Evolutionary conservation across 2,888 invertebrate genomes (phyloP).

Genomic region (Apantesis nais): DNA sequence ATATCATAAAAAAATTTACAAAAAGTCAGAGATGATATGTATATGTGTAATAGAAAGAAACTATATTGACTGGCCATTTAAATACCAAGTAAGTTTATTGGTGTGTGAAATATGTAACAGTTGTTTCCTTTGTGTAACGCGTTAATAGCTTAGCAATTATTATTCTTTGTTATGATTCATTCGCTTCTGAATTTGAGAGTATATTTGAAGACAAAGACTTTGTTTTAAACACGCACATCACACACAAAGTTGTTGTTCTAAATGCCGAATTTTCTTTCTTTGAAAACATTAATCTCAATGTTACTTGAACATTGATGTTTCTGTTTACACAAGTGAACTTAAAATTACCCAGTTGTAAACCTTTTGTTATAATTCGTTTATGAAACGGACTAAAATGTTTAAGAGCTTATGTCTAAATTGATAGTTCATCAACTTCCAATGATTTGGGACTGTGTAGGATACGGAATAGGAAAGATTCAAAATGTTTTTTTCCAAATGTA

Average conservation of each 20-base stretch:
- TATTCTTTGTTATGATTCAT: neutral
- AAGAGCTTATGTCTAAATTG: neutral
- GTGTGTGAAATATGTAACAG: neutral
- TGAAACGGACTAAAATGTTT: neutral
- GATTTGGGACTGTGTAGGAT: too few relatives aligned
- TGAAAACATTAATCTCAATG: neutral
- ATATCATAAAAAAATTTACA: too few relatives aligned
- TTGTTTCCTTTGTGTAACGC: neutral
- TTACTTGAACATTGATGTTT: neutral
- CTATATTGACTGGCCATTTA: neutral
- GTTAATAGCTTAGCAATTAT: constrained; percentile 1
- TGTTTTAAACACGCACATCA: neutral
- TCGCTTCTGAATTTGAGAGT: neutral
- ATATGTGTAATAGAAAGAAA: too few relatives aligned
- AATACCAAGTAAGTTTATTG: neutral
- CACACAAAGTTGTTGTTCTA: neutral
- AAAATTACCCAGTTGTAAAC: neutral
- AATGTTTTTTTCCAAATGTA: neutral
- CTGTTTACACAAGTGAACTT: too few relatives aligned
- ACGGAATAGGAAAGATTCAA: too few relatives aligned
- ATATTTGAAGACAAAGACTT: neutral
- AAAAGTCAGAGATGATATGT: too few relatives aligned
- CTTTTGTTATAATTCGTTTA: neutral
- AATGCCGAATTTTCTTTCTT: neutral
- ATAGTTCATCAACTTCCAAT: neutral